phyloP scores from a whole-genome alignment of 2,113 vertebrate species.

The Phocoena phocoena region DNA sequence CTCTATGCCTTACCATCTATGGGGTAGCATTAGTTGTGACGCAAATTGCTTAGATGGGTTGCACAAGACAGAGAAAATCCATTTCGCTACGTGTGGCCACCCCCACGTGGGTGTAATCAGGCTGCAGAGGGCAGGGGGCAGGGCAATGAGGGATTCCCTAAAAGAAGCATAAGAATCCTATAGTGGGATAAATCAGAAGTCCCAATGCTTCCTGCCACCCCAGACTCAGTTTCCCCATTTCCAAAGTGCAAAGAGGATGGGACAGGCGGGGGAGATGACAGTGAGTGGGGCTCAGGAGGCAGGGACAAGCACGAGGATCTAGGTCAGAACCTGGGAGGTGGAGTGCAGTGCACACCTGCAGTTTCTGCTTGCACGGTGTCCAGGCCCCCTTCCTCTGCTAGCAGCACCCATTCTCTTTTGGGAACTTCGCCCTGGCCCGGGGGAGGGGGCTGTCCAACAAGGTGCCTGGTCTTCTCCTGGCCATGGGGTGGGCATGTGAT shows the following conservation, averaged over 20 bases:
- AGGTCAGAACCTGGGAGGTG: background rate
- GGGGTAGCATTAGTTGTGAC: background rate
- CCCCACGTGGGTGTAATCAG: background rate
- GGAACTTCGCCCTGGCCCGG: rapidly evolving
- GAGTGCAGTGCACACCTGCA: background rate
- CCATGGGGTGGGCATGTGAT: rapidly evolving
- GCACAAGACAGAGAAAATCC: background rate
- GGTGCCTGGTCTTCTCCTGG: background rate
- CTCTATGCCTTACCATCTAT: rapidly evolving
- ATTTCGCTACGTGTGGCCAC: background rate
- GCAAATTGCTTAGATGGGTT: background rate
- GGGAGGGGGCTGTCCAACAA: background rate
- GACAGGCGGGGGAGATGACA: background rate
- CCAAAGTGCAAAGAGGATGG: background rate
- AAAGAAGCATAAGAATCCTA: background rate
- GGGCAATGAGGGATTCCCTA: too few species aligned
- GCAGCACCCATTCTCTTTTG: background rate
- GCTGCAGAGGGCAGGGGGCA: too few species aligned
- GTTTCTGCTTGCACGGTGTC: background rate
- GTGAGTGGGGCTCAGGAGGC: background rate
- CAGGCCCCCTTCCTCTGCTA: background rate
- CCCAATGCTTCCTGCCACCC: background rate
- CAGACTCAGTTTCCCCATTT: background rate
- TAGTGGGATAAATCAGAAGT: rapidly evolving
- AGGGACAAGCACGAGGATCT: rapidly evolving